These are phyloP conservation scores for Plemyria rubiginata DNA, from an alignment of 2,888 invertebrate species.

Conservation along the genomic window DNA sequence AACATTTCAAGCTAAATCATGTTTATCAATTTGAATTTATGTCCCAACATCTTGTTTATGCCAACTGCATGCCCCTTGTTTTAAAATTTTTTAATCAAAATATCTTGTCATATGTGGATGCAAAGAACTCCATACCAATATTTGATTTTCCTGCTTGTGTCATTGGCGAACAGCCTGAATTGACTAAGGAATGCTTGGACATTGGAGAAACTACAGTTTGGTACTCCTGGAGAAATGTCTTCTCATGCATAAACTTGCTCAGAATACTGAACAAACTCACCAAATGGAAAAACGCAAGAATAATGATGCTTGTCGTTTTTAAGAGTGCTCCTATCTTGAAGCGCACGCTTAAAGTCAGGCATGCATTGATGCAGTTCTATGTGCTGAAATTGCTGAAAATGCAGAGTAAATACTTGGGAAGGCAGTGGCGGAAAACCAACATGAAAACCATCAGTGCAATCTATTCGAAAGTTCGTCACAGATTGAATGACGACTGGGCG, in stretches of 20 bases:
- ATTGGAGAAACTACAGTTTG: constrained; percentile 91
- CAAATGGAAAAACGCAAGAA: constrained; percentile 99
- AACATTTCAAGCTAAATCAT: constrained; percentile 98
- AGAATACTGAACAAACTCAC: constrained; percentile 98
- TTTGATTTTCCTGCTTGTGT: constrained; percentile 98
- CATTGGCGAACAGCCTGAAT: constrained; percentile 96
- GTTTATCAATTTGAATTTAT: constrained; percentile 99
- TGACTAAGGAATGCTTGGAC: constrained; percentile 95
- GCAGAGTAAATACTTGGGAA: constrained; percentile 99
- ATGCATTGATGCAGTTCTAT: constrained; percentile 99
- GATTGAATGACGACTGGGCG: constrained; percentile 99
- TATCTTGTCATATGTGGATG: constrained; percentile 96
- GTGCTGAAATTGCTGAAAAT: constrained; percentile 98
- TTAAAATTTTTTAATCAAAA: constrained; percentile 99
- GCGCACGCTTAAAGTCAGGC: constrained; percentile 96
- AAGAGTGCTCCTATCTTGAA: constrained; percentile 99
- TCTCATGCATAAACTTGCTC: constrained; percentile 98
- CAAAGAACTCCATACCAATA: constrained; percentile 96
- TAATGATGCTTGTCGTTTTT: constrained; percentile 99
- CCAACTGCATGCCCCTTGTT: constrained; percentile 99
- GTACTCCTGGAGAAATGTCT: constrained; percentile 99
- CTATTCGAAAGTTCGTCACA: constrained; percentile 97
- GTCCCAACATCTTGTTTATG: constrained; percentile 99
- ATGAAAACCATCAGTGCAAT: constrained; percentile 99
- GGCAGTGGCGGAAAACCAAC: constrained; percentile 99